Evolutionary conservation across 2,888 invertebrate genomes (phyloP), one percentile per base, ranked within the genome.

Genomic region (Dorcus hopei): DNA sequence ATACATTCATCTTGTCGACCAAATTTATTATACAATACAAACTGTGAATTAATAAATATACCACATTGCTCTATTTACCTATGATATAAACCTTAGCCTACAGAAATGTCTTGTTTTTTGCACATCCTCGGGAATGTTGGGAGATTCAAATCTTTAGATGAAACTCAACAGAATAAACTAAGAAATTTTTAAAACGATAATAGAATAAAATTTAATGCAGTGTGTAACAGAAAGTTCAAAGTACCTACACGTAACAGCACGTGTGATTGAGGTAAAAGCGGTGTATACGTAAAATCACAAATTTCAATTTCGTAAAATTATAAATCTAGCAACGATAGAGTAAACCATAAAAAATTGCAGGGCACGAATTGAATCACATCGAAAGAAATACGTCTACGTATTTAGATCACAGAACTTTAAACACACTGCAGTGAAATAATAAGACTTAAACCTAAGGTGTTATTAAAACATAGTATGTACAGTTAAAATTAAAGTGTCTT

Each of bases 401-500:
- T 49, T 49, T 41, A 48, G 52, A 58, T 58, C 58, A 58, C 58
- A 58, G 58, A 54, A 50, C 58, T 53, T 52, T 58, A 58, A 53
- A 58, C 61, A 61, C 61, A 61, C 62, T 51, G 40, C 40, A 51
- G 26, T 51, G 38, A 49, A 54, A 48, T 54, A 54, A 54, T 47
- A 45, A 23, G 40, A 51, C 23, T 38, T 47, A 38, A 47, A 19
- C 48, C 43, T 38, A 14, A 38, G 38, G 38, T 54, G 41, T 47
- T 54, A 47, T 19, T 48, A 53, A 53, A 45, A 45, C 7, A 49
- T 26, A 23, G 45, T 56, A 47, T 51, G 39, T 45, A 51, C 56
- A 56, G 38, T 49, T 59, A 64, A 49, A 33, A 51, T 54, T 58
- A 64, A 66, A 71, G 60, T 68, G 73, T 74, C 74, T 74, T 74